Evolutionary conservation across 2,113 vertebrate genomes (phyloP), one percentile per base, ranked within the genome.

Genomic region (Dryoscopus gambensis): DNA sequence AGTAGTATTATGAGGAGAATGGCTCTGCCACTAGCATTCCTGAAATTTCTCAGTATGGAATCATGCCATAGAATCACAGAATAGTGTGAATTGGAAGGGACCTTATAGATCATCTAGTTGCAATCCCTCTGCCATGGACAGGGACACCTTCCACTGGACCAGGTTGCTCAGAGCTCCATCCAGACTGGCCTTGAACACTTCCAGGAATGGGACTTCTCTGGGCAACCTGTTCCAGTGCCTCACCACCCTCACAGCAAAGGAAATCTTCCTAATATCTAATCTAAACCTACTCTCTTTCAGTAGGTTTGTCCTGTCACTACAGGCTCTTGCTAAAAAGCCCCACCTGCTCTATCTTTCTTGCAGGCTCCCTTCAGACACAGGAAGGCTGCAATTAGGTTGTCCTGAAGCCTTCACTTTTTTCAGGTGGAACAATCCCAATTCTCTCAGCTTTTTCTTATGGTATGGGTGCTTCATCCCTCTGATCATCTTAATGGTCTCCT

Each of bases 11-110:
- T 21, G 12, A 69, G 17, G 10, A 82, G 24, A 75, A 59, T 0
- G 0, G 2, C 13, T 84, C 7, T 81, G 28, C 4, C 0, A 0
- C 27, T 24, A 37, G 3, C 3, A 15, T 57, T 69, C 44, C 39
- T 71, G 42, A 62, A 44, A 11, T 40, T 70, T 84, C 40, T 84
- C 22, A 16, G 7, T 44, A 9, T 44, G 20, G 15, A 59, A 44
- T 44, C 15, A 65, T 13, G 35, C 20, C 12, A 23, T 0, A 24
- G 18, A 50, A 65, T 44, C 22, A 52, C 9, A 13, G 31, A 37
- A 73, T 16, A 22, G 15, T 7, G 3, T 44, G 18, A 3, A 33
- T 44, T 44, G 22, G 11, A 65, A 73, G 8, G 6, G 10, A 31
- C 5, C 17, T 42, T 31, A 27, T 3, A 22, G 50, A 33, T 44